phyloP scores from a whole-genome alignment of 2,888 invertebrate genomes.

The Encarsia formosa region DNA sequence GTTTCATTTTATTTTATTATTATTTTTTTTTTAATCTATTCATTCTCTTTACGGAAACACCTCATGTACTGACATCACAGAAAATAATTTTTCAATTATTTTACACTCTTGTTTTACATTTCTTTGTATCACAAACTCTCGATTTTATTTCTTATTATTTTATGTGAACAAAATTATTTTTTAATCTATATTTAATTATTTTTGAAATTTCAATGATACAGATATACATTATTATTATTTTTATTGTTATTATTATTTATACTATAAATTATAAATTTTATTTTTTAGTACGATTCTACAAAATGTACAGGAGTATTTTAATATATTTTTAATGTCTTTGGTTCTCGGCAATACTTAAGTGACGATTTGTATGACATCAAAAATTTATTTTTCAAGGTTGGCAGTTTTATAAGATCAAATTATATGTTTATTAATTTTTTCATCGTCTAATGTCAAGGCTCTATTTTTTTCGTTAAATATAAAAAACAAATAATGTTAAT shows the following conservation, averaged over 20 bases:
- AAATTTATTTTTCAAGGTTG: conserved; percentile 9
- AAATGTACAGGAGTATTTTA: conserved; percentile 32
- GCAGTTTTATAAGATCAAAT: conserved; percentile 13
- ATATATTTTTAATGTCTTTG: conserved; percentile 34
- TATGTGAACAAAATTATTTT: not conserved
- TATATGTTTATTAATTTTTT: not conserved
- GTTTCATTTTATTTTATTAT: not conserved
- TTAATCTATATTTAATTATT: not conserved
- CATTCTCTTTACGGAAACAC: conserved; percentile 3
- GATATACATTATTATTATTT: conserved; percentile 17
- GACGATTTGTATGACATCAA: conserved; percentile 2
- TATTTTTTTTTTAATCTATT: not conserved
- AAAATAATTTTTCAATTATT: conserved; percentile 23
- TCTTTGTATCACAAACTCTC: not conserved
- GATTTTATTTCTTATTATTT: not conserved
- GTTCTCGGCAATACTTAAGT: conserved; percentile 33
- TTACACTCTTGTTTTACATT: conserved; percentile 6
- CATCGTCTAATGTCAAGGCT: not conserved
- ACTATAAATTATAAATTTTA: conserved; percentile 17
- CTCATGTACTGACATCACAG: conserved; percentile 14
- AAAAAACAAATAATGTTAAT: too few relatives aligned
- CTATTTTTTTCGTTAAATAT: too few relatives aligned
- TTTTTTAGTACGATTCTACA: conserved; percentile 30
- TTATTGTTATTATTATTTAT: conserved; percentile 8
- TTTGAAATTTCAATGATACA: conserved; percentile 18